Conservation (phyloP, 2,797 vertebrate species). For the Craterocephalus amniculus region DNA sequence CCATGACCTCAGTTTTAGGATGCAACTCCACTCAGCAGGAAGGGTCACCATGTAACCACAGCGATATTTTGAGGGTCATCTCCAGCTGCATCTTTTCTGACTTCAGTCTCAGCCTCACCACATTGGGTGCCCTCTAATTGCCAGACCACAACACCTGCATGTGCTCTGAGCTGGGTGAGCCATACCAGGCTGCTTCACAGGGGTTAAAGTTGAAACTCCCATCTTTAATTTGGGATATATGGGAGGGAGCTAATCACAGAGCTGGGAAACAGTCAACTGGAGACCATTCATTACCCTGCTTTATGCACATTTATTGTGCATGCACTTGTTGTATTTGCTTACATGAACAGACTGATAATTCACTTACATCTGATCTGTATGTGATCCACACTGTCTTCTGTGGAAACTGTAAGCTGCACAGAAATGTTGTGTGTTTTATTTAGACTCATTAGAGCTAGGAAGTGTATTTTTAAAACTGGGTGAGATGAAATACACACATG, state of each 20-base stretch:
- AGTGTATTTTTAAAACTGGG: slow-evolving; percentile 5
- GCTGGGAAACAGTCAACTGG: slow-evolving; percentile 54
- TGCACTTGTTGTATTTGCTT: neutral
- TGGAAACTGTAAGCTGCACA: neutral
- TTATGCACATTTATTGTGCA: slow-evolving; percentile 13
- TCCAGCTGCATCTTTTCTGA: slow-evolving; percentile 29
- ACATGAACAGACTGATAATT: neutral
- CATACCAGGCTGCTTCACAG: slow-evolving; percentile 31
- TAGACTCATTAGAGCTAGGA: slow-evolving; percentile 22
- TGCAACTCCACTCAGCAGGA: slow-evolving; percentile 9
- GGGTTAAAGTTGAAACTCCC: slow-evolving; percentile 64
- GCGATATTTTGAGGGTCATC: slow-evolving; percentile 42
- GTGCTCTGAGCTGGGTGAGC: slow-evolving; percentile 34
- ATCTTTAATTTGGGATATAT: slow-evolving; percentile 74
- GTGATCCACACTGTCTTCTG: neutral
- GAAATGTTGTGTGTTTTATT: neutral
- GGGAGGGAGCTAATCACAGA: slow-evolving; percentile 67
- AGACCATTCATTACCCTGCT: slow-evolving; percentile 63
- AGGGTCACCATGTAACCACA: slow-evolving; percentile 1
- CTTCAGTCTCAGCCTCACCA: slow-evolving; percentile 36
- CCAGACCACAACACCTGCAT: slow-evolving; percentile 70
- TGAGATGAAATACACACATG: slow-evolving; percentile 4
- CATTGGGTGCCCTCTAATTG: slow-evolving; percentile 64
- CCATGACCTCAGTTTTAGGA: neutral
- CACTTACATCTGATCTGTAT: neutral